Evolutionary conservation across 2,888 invertebrate genomes (phyloP).

Genomic region (Agrochola lychnidis): DNA sequence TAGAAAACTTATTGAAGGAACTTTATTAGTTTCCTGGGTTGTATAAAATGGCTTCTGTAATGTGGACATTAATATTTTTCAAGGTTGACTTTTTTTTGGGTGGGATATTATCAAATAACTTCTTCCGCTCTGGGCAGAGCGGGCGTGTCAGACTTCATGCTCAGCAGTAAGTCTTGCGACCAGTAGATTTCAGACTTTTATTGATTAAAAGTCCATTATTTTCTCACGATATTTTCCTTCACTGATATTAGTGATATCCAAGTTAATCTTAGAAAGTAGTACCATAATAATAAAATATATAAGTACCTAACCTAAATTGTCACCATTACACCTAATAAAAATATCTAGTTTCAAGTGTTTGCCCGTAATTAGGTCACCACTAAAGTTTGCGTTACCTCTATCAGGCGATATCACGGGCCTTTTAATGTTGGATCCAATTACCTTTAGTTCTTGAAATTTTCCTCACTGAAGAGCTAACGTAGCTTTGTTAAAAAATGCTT

Average conservation of each 20-base stretch:
- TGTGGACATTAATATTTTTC: neutral
- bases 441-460: conserved; percentile 14
- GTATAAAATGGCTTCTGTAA: neutral
- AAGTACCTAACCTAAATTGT: neutral
- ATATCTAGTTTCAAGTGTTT: conserved; percentile 35
- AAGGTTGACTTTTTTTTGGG: neutral
- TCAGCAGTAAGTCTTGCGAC: too few relatives aligned
- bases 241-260: neutral
- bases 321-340: neutral
- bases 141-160: too few relatives aligned
- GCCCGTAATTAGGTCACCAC: conserved; percentile 3
- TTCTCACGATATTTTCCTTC: neutral
- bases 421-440: conserved; percentile 19
- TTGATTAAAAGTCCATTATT: neutral
- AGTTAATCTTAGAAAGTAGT: neutral
- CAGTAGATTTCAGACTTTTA: neutral
- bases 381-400: conserved; percentile 1
- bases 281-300: neutral
- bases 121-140: too few relatives aligned
- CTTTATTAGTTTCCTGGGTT: conserved; percentile 24
- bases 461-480: neutral
- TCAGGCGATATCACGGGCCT: neutral
- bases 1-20: neutral
- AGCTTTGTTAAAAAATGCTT: neutral
- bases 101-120: too few relatives aligned